Conservation (phyloP, 1,140 invertebrate species). For the Pteromalus puparum region DNA sequence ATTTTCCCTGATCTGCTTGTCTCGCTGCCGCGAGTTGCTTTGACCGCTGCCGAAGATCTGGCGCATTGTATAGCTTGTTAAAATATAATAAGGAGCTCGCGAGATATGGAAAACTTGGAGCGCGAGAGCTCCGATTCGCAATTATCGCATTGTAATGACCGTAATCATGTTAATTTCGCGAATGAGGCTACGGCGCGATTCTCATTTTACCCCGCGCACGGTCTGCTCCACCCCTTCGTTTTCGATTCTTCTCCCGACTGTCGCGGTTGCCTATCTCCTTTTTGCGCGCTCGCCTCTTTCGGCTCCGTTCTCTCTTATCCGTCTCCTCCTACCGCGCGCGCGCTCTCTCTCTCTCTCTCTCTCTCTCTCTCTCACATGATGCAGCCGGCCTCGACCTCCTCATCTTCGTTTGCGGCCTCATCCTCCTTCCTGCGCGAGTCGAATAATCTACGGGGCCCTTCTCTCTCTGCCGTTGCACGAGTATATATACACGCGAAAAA, state of each 20-base stretch:
- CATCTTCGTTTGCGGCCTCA: background rate
- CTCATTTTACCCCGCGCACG: constrained; percentile 60
- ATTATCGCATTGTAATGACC: constrained; percentile 64
- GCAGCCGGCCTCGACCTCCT: background rate
- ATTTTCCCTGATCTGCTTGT: too few species aligned
- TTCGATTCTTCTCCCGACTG: constrained; percentile 43
- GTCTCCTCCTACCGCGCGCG: constrained; percentile 6
- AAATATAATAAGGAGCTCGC: too few species aligned
- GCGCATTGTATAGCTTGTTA: too few species aligned
- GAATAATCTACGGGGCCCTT: background rate
- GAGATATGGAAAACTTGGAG: too few species aligned
- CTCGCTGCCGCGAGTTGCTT: too few species aligned
- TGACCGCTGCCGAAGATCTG: too few species aligned
- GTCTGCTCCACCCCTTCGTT: constrained; percentile 63
- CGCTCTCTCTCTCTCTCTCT: background rate
- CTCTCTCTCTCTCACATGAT: background rate
- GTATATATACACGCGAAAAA: background rate
- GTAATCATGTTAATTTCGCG: constrained; percentile 72
- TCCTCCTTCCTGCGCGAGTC: background rate
- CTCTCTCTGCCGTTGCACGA: background rate
- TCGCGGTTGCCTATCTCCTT: constrained; percentile 48
- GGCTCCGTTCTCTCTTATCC: background rate
- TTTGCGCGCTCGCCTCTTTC: constrained; percentile 20
- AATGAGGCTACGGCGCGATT: constrained; percentile 35
- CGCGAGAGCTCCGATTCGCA: constrained; percentile 65